phyloP scores from a whole-genome alignment of 2,888 invertebrate species.

The Perdita meconis region DNA sequence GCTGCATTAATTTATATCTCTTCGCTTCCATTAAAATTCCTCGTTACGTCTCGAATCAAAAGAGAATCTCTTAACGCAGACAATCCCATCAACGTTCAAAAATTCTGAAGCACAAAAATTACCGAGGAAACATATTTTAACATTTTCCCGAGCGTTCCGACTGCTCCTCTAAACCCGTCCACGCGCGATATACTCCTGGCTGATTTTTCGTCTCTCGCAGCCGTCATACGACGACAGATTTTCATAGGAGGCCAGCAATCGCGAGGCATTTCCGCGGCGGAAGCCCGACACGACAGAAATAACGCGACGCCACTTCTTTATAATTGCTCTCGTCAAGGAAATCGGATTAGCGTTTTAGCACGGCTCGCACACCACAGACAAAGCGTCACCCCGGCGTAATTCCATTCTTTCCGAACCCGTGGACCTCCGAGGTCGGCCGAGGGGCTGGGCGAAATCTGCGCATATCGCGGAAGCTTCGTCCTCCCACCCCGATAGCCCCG shows the following conservation, averaged over 20 bases:
- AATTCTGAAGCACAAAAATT: too few species aligned
- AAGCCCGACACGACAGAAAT: slow-evolving; percentile 33
- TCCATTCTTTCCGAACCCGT: slow-evolving; percentile 50
- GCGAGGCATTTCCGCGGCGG: slow-evolving; percentile 50
- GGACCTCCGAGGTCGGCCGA: not conserved
- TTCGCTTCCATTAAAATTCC: too few species aligned
- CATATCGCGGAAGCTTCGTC: slow-evolving; percentile 41
- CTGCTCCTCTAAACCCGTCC: too few species aligned
- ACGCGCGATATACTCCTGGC: too few species aligned
- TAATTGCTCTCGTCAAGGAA: slow-evolving; percentile 50
- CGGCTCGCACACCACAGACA: slow-evolving; percentile 26
- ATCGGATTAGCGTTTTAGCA: slow-evolving; percentile 51
- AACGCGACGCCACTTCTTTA: slow-evolving; percentile 45
- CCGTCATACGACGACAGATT: too few species aligned
- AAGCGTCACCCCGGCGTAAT: slow-evolving; percentile 46
- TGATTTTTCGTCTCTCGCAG: too few species aligned
- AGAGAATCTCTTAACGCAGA: too few species aligned
- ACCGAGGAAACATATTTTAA: too few species aligned
- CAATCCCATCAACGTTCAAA: too few species aligned
- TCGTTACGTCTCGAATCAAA: too few species aligned
- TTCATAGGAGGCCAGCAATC: slow-evolving; percentile 40
- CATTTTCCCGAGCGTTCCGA: too few species aligned
- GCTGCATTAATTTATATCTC: too few species aligned
- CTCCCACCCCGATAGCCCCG: slow-evolving; percentile 15
- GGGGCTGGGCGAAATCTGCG: slow-evolving; percentile 28